Percentiles rank a stretch among this genome's conserved stretches.
These are phyloP conservation scores for Epistrophe grossulariae DNA, from an alignment of 2,888 invertebrate genomes.

Conservation along the genomic window DNA sequence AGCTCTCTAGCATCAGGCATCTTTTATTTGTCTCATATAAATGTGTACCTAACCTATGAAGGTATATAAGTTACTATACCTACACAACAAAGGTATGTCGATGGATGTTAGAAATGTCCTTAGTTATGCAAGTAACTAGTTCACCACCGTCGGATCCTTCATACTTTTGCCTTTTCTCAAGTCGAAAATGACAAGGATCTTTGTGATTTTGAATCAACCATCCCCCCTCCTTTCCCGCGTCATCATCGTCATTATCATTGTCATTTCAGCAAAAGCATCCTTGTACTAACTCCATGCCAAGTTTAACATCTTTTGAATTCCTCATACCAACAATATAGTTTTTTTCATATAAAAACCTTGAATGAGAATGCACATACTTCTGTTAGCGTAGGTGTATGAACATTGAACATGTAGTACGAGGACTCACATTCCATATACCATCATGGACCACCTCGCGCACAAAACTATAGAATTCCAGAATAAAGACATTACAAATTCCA, in stretches of 20 bases:
- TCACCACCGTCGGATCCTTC: constrained; percentile 49
- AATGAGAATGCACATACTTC: constrained; percentile 39
- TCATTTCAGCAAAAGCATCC: constrained; percentile 1
- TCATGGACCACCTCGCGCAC: constrained; percentile 25
- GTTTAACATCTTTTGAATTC: constrained; percentile 63
- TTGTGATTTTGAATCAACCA: constrained; percentile 21
- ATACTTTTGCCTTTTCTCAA: constrained; percentile 54
- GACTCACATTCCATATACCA: constrained; percentile 7
- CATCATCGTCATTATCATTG: neutral
- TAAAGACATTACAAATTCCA: constrained; percentile 62
- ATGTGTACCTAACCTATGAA: neutral
- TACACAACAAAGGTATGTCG: neutral
- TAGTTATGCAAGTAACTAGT: constrained; percentile 54
- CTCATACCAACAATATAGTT: constrained; percentile 49
- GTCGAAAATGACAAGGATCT: constrained; percentile 56
- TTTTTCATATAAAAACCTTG: constrained; percentile 61
- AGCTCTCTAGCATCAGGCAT: constrained; percentile 20
- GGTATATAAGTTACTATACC: neutral
- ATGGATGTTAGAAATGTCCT: constrained; percentile 33
- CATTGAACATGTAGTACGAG: constrained; percentile 18
- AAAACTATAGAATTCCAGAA: constrained; percentile 64
- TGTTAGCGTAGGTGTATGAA: constrained; percentile 18
- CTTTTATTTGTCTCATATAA: neutral
- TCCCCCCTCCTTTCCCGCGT: neutral
- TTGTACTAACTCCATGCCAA: constrained; percentile 36